Evolutionary conservation across 2,113 vertebrate species (phyloP).

Genomic region (Ptilonorhynchus violaceus): DNA sequence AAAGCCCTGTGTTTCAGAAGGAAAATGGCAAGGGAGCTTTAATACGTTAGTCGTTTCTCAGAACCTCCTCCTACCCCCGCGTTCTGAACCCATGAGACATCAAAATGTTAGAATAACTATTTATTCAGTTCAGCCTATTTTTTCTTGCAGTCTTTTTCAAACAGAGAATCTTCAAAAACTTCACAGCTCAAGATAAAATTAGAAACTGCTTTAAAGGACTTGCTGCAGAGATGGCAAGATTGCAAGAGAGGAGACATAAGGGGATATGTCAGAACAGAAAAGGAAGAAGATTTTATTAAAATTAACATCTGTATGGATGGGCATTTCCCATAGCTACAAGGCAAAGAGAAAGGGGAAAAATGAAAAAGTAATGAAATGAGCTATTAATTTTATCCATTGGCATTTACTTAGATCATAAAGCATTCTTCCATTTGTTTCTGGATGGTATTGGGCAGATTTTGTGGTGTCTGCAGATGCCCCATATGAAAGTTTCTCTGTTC

Average conservation of each 20-base stretch:
- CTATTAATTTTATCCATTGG: neutral
- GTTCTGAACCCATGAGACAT: neutral
- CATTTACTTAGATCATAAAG: neutral
- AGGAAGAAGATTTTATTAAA: neutral
- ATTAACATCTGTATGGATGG: neutral
- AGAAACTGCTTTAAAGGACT: constrained; percentile 33
- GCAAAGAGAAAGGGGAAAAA: neutral
- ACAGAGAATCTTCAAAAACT: constrained; percentile 33
- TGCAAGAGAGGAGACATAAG: constrained; percentile 1
- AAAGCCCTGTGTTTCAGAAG: neutral
- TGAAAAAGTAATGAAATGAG: neutral
- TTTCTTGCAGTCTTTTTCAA: constrained; percentile 30
- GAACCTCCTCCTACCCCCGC: neutral
- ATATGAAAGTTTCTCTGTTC: neutral
- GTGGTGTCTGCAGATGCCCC: neutral
- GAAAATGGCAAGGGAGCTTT: neutral
- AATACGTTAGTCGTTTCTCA: fast-evolving
- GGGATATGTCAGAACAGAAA: neutral
- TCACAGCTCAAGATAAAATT: constrained; percentile 53
- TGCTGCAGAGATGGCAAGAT: neutral
- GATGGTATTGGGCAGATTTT: neutral
- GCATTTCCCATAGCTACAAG: neutral
- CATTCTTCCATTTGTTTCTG: neutral
- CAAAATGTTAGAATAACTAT: constrained; percentile 36
- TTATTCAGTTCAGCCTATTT: constrained; percentile 47